phyloP scores from a whole-genome alignment of 2,888 invertebrate species.

The Gibbula magus region DNA sequence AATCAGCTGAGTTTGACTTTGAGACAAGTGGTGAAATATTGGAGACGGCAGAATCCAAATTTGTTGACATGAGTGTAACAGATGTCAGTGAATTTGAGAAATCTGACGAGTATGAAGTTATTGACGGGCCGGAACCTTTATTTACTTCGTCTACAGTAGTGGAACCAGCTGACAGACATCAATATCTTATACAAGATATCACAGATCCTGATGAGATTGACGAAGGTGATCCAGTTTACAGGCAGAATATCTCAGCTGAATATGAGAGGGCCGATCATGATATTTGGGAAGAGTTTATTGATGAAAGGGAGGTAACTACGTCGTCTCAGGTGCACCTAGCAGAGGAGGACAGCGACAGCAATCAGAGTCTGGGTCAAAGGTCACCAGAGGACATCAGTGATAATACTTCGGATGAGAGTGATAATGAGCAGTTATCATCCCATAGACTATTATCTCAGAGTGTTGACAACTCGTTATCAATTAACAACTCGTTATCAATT shows the following conservation, averaged over 20 bases:
- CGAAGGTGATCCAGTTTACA: neutral
- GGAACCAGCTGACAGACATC: neutral
- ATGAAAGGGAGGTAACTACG: constrained; percentile 22
- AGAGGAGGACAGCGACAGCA: neutral
- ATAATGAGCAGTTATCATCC: neutral
- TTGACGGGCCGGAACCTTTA: neutral
- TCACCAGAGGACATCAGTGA: neutral
- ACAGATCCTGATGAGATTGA: neutral
- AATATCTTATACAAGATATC: neutral
- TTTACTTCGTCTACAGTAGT: neutral
- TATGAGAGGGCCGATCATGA: neutral
- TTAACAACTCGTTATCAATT: no score
- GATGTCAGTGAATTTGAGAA: neutral
- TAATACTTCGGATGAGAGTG: neutral
- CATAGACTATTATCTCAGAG: neutral
- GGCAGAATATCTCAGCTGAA: neutral
- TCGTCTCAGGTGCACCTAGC: neutral
- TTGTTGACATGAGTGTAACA: neutral
- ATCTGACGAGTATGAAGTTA: constrained; percentile 13
- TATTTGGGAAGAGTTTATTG: neutral
- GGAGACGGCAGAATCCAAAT: neutral
- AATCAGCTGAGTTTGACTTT: neutral
- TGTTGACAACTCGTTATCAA: neutral
- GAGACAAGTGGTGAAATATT: neutral
- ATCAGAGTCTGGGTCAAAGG: neutral